phyloP scores from a whole-genome alignment of 2,113 vertebrate genomes.

The Callorhinus ursinus region DNA sequence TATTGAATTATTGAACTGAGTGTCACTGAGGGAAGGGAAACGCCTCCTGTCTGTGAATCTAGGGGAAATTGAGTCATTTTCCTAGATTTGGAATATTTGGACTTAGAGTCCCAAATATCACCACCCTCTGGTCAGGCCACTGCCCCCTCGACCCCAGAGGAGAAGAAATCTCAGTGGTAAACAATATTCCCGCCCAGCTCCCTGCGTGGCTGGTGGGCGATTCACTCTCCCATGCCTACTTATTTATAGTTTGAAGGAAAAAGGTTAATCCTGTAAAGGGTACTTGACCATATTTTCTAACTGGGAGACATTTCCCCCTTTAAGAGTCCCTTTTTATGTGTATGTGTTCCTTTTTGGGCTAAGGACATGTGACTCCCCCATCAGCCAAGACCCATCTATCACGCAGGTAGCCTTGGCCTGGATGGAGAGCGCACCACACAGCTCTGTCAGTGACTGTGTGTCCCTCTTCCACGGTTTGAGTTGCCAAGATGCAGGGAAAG shows the following conservation, averaged over 20 bases:
- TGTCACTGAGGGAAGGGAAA: background rate
- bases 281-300: background rate
- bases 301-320: background rate
- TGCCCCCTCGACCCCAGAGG: background rate
- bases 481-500: background rate
- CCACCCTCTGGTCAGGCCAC: background rate
- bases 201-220: background rate
- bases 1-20: constrained; percentile 14
- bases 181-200: background rate
- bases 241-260: background rate
- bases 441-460: accelerated
- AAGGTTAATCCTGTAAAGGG: background rate
- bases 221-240: background rate
- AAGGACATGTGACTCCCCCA: background rate
- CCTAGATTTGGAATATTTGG: background rate
- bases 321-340: background rate
- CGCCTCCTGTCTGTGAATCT: background rate
- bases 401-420: background rate
- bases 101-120: background rate
- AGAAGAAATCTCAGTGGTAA: background rate
- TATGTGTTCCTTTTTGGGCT: background rate
- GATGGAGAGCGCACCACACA: accelerated
- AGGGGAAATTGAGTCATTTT: background rate
- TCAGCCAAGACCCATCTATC: background rate
- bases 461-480: background rate